Evolutionary conservation across 2,113 vertebrate genomes (phyloP), one percentile per base, ranked within the genome.

Genomic region (Dicentrarchus labrax): DNA sequence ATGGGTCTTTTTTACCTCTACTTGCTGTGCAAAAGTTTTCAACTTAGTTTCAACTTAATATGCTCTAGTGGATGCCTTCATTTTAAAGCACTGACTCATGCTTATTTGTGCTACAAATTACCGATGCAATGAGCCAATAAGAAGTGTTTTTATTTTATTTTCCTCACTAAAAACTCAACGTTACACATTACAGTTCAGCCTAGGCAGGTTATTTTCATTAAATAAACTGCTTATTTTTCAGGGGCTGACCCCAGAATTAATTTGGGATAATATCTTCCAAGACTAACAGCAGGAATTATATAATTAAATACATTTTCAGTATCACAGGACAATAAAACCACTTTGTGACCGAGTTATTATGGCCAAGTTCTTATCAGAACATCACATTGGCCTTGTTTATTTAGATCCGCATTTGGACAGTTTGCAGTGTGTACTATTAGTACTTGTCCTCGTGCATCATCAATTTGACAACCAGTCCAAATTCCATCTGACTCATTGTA

Each of bases 391-490:
- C 2, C 67, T 22, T 65, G 71, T 77, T 61, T 68, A 68, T 81
- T 81, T 67, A 66, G n/a, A 60, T 13, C 45, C 21, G 56, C 36
- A 22, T 64, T 50, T 21, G 45, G 8, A 59, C 36, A 48, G 30
- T 66, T 15, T 73, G 21, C 22, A 22, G 24, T 36, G 67, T 66
- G 74, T 36, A 79, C 74, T 75, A 8, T 48, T 68, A 39, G 80
- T 75, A 21, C 56, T 57, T 72, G 76, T 81, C 12, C 76, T 11
- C 22, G 13, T 72, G 53, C 21, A 47, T 71, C 12, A 47, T 53
- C 56, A 53, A 13, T 24, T 66, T 3, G 1, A 59, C 13, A 70
- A 47, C 38, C 3, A 74, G 86, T 88, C 66, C 84, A 86, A 88
- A 86, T 17, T 88, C 84, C 79, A 60, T 15, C 54, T 53, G 13